Percentiles rank a stretch among this genome's conserved stretches.
phyloP scores from a whole-genome alignment of 2,113 vertebrate species.

The Chlamydotis undulata region DNA sequence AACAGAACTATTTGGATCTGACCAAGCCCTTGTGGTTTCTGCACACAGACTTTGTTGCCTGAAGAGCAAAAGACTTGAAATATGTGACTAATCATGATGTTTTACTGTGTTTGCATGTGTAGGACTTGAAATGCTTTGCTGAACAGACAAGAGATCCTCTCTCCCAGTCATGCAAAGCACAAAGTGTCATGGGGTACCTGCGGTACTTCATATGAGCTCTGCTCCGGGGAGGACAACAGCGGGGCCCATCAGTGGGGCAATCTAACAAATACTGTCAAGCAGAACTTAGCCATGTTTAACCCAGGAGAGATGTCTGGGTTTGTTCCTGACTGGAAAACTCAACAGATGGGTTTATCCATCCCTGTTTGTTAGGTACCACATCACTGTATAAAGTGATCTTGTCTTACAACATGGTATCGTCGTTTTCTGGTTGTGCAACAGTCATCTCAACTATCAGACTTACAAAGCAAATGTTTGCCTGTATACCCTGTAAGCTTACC shows the following conservation, averaged over 20 bases:
- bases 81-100: constrained; percentile 20
- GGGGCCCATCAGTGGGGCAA: accelerated
- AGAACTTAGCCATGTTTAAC: not conserved
- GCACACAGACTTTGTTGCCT: constrained; percentile 27
- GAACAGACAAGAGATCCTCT: not conserved
- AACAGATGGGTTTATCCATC: not conserved
- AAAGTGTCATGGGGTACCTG: accelerated
- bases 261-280: not conserved
- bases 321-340: not conserved
- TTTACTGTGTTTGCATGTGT: not conserved
- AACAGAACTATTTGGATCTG: constrained; percentile 40
- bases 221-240: not conserved
- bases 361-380: not conserved
- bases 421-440: not conserved
- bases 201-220: not conserved
- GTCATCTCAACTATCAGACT: not conserved
- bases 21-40: constrained; percentile 21
- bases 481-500: not conserved
- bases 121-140: not conserved
- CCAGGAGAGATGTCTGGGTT: not conserved
- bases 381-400: not conserved
- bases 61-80: constrained; percentile 33
- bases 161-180: not conserved
- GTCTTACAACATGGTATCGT: not conserved
- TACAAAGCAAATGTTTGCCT: not conserved